Evolutionary conservation across 2,113 vertebrate species (phyloP), one percentile per base, ranked within the genome.

Genomic region (Dasyurus viverrinus): DNA sequence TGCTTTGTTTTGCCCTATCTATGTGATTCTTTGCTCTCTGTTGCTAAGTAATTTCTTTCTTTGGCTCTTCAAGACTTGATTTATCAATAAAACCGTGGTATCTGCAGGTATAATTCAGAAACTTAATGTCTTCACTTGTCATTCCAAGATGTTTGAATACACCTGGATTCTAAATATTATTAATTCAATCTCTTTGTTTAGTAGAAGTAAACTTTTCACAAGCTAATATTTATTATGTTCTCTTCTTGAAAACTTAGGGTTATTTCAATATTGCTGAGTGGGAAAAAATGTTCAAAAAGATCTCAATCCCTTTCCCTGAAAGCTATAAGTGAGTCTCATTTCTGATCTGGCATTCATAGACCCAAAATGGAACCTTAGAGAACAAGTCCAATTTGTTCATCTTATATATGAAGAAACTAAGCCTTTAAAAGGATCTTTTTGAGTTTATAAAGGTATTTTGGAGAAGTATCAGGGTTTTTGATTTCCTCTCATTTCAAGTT

Each of bases 21-120:
- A 42, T 48, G 23, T 48, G 12, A 2, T 52, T 53, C 10, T 84
- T 92, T 84, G 19, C 16, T 52, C 42, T 30, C 57, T 47, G 26
- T 90, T 57, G 90, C 9, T 96, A 30, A 92, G n/a, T 91, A 24
- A 46, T 91, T 94, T 55, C 9, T 95, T 57, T 60, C 30, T 9
- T 54, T 96, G 25, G 92, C 60, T 89, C 1, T 26, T 24, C 53
- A 92, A 94, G 94, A 50, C 12, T 92, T 52, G 55, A n/a, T 89
- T 94, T 89, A 93, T 4, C 4, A 48, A 84, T n/a, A 84, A 60
- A 25, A 27, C 36, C 48, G 6, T 54, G 3, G 27, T n/a, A 16
- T 89, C 93, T 5, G 8, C 3, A 89, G 53, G 9, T 90, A 19
- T 91, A 91, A 96, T 94, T 93, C n/a, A 91, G 92, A 96, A 97